Evolutionary conservation across 2,888 invertebrate genomes (phyloP), one percentile per base, ranked within the genome.

Genomic region (Sycophila texana): DNA sequence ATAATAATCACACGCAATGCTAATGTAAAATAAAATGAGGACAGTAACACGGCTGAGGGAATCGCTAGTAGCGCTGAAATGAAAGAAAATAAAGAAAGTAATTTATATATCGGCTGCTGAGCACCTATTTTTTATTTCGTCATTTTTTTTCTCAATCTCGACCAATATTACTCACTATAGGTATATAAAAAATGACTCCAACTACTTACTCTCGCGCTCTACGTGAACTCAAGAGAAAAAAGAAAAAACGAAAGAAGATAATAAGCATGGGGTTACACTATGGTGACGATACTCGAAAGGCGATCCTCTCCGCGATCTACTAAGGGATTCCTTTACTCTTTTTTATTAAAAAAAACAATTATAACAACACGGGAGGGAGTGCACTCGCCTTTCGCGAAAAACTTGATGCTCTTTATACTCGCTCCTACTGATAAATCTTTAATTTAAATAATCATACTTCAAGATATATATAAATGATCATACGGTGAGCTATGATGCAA

Each of bases 371-470:
- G 61, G 67, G 61, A 39, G 66, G 66, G 72, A 72, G 57, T 80
- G 77, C 81, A 77, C 77, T 81, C 77, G 77, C 74, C 77, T 81
- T 74, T 72, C 49, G 67, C 77, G 70, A 79, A 73, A 75, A 75
- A 75, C 73, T 39, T 39, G 39, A 39, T 73, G 78, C 81, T 26
- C 53, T 78, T 75, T 39, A 39, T 39, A 77, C 72, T 73, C 75
- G 75, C 57, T 70, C 73, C 76, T 81, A 81, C 75, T 26, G 73
- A 73, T 74, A 65, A 76, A 73, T 78, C 73, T 70, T 30, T 39
- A 39, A 39, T 7, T 39, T 39, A 39, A 39, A 39, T 39, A 39
- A 39, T 39, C 5, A 39, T 39, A 39, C 39, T 39, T 39, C 39
- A 39, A 39, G 39, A 10, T 39, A 39, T 39, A 39, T 39, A 39